These are phyloP conservation scores for Xiphophorus hellerii DNA, from an alignment of 2,113 vertebrate genomes.

Conservation along the genomic window DNA sequence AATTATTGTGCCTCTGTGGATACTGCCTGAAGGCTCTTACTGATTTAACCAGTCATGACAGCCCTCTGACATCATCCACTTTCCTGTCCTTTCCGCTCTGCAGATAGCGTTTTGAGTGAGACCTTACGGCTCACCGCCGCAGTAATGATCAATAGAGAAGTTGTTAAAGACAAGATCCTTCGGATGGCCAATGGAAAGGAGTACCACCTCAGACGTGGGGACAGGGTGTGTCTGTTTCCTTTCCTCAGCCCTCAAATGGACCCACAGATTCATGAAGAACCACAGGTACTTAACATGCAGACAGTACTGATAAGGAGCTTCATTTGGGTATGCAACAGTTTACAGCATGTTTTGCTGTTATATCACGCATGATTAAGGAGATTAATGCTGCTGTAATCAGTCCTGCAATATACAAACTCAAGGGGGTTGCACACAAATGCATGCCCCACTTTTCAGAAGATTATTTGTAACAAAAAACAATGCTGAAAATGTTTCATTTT, in stretches of 20 bases:
- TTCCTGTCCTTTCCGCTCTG: constrained; percentile 40
- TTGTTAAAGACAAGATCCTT: constrained; percentile 78
- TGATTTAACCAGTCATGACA: constrained; percentile 37
- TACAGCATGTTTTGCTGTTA: neutral
- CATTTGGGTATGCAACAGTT: neutral
- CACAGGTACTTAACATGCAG: constrained; percentile 78
- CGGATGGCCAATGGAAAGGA: constrained; percentile 76
- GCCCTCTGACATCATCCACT: constrained; percentile 44
- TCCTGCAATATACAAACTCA: neutral
- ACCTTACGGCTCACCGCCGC: constrained; percentile 87
- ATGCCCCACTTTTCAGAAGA: neutral
- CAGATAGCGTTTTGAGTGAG: constrained; percentile 87
- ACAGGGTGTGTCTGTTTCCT: constrained; percentile 88
- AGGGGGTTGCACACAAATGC: neutral
- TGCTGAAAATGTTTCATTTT: neutral
- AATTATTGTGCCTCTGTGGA: constrained; percentile 35
- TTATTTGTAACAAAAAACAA: too few species aligned
- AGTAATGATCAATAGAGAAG: constrained; percentile 86
- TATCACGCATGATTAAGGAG: constrained; percentile 7
- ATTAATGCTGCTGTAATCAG: neutral
- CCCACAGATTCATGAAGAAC: constrained; percentile 84
- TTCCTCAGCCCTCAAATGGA: constrained; percentile 90
- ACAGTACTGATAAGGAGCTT: neutral
- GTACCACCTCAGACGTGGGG: constrained; percentile 83
- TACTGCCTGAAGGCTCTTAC: neutral